phyloP scores from a whole-genome alignment of 2,113 vertebrate species.

The Cacatua alba region DNA sequence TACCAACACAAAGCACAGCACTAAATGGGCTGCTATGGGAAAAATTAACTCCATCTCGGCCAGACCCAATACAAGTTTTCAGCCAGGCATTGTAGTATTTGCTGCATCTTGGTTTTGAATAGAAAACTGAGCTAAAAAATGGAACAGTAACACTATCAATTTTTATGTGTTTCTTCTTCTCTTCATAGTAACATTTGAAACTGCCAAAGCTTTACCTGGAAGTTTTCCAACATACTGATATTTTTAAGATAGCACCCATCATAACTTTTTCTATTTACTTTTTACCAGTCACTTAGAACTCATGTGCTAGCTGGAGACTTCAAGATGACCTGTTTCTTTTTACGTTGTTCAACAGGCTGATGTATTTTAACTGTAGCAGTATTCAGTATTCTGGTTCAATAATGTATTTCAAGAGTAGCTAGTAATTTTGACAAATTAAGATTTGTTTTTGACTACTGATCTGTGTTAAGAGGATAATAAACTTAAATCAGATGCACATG shows the following conservation, averaged over 20 bases:
- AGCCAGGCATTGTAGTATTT: not conserved
- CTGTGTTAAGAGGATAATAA: not conserved
- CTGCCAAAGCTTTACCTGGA: not conserved
- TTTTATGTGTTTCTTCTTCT: not conserved
- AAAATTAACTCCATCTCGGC: not conserved
- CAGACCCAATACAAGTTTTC: not conserved
- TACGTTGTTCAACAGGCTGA: not conserved
- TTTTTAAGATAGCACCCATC: not conserved
- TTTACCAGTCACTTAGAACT: not conserved
- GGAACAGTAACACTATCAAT: not conserved
- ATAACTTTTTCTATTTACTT: not conserved
- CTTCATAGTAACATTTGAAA: not conserved
- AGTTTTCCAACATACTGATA: not conserved
- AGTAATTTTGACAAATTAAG: not conserved
- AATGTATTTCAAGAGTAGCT: not conserved
- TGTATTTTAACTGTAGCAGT: not conserved
- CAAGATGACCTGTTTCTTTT: not conserved
- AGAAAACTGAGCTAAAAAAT: not conserved
- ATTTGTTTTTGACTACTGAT: not conserved
- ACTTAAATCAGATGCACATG: not conserved
- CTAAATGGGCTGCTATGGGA: not conserved
- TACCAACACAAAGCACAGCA: accelerated
- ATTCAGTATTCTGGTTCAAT: not conserved
- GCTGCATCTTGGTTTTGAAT: not conserved
- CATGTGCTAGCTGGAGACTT: not conserved